phyloP scores from a whole-genome alignment of 2,888 invertebrate species.

The Metallyticus violacea region DNA sequence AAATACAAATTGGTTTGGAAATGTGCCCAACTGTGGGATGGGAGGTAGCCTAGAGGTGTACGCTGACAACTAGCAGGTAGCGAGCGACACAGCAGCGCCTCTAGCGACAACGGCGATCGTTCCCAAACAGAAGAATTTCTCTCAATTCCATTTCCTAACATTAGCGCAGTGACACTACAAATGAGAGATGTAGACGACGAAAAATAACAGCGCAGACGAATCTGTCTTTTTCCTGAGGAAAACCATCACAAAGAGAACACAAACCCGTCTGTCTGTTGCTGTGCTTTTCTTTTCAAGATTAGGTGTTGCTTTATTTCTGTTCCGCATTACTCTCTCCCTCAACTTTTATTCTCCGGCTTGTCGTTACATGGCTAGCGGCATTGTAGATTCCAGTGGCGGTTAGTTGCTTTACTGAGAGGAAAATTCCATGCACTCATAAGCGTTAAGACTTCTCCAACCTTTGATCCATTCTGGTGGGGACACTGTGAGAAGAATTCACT shows the following conservation, averaged over 20 bases:
- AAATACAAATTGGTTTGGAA: slow-evolving; percentile 1
- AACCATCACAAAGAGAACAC: neutral
- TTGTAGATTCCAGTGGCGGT: neutral
- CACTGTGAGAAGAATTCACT: no score
- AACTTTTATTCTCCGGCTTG: neutral
- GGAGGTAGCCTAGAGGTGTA: no score
- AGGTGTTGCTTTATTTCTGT: neutral
- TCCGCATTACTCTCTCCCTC: neutral
- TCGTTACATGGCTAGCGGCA: neutral
- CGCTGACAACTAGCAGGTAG: no score
- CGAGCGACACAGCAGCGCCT: neutral
- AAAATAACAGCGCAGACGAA: neutral
- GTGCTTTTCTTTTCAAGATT: neutral
- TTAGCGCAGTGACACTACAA: neutral
- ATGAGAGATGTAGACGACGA: neutral
- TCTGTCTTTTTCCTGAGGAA: neutral
- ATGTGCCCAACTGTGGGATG: neutral
- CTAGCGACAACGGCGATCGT: neutral
- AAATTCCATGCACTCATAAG: no score
- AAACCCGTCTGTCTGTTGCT: neutral
- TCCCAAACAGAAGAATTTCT: neutral
- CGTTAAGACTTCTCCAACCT: no score
- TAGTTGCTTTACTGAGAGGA: no score
- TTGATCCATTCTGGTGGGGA: no score
- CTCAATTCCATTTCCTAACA: neutral